These are phyloP conservation scores for Hydrocynus forskahlii DNA, from an alignment of 2,797 vertebrate genomes.

Conservation along the genomic window DNA sequence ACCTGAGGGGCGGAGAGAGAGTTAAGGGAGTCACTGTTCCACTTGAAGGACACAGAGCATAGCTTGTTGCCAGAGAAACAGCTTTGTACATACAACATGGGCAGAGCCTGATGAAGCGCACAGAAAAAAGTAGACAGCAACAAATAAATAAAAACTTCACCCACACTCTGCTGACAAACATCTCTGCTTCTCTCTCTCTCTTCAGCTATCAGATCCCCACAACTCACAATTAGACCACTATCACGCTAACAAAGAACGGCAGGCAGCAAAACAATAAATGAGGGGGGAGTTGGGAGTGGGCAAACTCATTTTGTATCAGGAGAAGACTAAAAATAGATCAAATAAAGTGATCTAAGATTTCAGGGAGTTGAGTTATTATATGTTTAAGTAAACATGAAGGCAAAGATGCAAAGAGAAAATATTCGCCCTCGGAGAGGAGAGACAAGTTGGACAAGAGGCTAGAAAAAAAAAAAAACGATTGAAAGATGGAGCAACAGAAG, in stretches of 20 bases:
- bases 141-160: constrained; percentile 51
- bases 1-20: constrained; percentile 75
- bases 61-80: constrained; percentile 54
- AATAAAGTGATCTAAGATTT: neutral
- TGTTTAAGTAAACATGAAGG: neutral
- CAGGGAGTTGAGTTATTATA: neutral
- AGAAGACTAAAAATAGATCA: neutral
- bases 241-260: constrained; percentile 11
- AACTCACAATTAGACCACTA: constrained; percentile 31
- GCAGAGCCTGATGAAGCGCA: constrained; percentile 20
- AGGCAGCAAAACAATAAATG: neutral
- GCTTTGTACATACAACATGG: constrained; percentile 31
- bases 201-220: constrained; percentile 8
- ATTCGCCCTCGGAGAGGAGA: neutral
- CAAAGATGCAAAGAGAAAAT: neutral
- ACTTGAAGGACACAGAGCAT: constrained; percentile 38
- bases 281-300: neutral
- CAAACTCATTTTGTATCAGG: neutral
- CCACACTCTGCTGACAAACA: constrained; percentile 43
- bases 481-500: constrained; percentile 10
- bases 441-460: neutral
- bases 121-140: constrained; percentile 5
- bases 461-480: constrained; percentile 12
- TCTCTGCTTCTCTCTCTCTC: neutral
- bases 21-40: constrained; percentile 29